phyloP scores from a whole-genome alignment of 2,888 invertebrate genomes.

The Trichogramma evanescens region DNA sequence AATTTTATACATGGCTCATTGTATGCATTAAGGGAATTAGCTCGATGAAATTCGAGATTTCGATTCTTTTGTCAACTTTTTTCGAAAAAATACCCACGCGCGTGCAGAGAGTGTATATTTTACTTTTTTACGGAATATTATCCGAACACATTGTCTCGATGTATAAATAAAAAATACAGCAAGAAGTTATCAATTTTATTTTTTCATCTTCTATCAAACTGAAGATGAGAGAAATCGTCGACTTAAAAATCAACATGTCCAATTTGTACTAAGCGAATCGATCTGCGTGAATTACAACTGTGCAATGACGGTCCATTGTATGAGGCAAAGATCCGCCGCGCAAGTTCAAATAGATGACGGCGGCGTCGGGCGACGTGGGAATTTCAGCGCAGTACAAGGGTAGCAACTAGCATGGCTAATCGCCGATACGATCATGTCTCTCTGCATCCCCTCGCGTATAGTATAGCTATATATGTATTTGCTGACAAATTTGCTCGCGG shows the following conservation, averaged over 20 bases:
- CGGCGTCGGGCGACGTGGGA: slow-evolving; percentile 15
- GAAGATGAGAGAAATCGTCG: no score
- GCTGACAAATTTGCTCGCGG: slow-evolving; percentile 40
- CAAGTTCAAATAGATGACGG: neutral
- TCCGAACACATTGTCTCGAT: no score
- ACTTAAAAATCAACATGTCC: no score
- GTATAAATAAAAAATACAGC: no score
- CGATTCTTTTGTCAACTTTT: slow-evolving; percentile 7
- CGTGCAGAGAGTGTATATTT: neutral
- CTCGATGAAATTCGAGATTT: slow-evolving; percentile 35
- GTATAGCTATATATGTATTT: slow-evolving; percentile 1
- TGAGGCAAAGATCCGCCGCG: neutral
- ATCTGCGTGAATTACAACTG: no score
- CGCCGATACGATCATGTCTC: slow-evolving; percentile 31
- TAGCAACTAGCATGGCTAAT: slow-evolving; percentile 34
- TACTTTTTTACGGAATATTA: no score
- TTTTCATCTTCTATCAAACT: no score
- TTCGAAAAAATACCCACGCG: slow-evolving; percentile 29
- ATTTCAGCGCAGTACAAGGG: slow-evolving; percentile 18
- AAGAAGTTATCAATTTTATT: no score
- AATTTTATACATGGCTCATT: no score
- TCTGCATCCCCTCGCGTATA: slow-evolving; percentile 20
- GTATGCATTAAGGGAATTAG: slow-evolving; percentile 28
- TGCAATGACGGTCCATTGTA: no score
- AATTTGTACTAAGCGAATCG: no score